A percentile compares a stretch with the other conserved stretches of the same genome.
These are phyloP conservation scores for Imbricaverruca yamaguchii DNA, from an alignment of 2,888 invertebrate genomes.

Conservation along the genomic window DNA sequence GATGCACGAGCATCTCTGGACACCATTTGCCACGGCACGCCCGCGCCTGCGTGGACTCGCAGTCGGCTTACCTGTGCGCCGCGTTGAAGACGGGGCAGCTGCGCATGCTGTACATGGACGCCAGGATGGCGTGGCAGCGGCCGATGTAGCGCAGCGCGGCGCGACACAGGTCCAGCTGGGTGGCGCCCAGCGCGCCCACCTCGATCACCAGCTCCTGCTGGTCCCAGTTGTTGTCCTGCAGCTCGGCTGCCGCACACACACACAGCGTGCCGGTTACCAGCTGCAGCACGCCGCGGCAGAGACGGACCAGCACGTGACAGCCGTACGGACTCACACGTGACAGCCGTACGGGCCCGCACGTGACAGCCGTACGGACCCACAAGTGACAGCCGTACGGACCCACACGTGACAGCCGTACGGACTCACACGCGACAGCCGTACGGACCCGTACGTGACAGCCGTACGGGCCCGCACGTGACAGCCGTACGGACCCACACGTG, in stretches of 20 bases:
- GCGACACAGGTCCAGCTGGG: slow-evolving; percentile 53
- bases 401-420: too few relatives aligned
- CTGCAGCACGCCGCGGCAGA: background rate
- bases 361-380: too few relatives aligned
- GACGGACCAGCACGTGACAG: background rate
- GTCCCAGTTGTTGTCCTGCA: slow-evolving; percentile 24
- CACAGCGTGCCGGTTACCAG: background rate
- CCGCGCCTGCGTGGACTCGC: too few relatives aligned
- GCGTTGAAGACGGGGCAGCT: slow-evolving; percentile 88
- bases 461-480: too few relatives aligned
- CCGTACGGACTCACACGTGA: too few relatives aligned
- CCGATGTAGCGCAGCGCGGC: slow-evolving; percentile 78
- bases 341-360: too few relatives aligned
- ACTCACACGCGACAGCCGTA: too few relatives aligned
- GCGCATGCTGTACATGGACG: slow-evolving; percentile 90
- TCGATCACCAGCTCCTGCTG: slow-evolving; percentile 21
- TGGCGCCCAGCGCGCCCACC: background rate
- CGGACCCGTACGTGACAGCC: too few relatives aligned
- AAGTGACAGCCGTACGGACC: too few relatives aligned
- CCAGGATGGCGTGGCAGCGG: slow-evolving; percentile 76
- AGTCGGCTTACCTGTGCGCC: slow-evolving; percentile 52
- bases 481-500: too few relatives aligned
- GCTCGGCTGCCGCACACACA: background rate
- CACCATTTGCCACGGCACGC: too few relatives aligned
- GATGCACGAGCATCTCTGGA: too few relatives aligned